Evolutionary conservation across 2,113 vertebrate species (phyloP).

Genomic region (Monopterus albus): DNA sequence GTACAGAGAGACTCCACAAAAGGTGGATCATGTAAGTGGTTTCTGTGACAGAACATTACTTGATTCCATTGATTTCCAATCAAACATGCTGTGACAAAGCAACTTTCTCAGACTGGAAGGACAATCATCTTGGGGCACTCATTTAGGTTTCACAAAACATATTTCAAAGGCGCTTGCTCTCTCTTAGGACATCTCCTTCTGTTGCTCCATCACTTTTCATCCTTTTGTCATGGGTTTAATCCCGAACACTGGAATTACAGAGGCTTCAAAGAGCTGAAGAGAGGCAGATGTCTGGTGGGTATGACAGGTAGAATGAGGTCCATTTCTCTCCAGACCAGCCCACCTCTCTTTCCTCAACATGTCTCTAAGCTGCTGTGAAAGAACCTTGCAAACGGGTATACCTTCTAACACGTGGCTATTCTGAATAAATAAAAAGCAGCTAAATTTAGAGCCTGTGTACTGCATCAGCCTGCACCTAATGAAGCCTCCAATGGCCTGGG

Average conservation of each 20-base stretch:
- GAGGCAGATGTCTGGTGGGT: conserved; percentile 46
- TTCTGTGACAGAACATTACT: conserved; percentile 41
- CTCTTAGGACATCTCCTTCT: conserved; percentile 58
- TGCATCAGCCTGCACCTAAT: conserved; percentile 71
- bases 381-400: conserved; percentile 43
- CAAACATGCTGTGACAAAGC: conserved; percentile 44
- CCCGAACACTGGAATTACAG: conserved; percentile 70
- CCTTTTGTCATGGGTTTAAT: conserved; percentile 65
- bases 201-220: conserved; percentile 65
- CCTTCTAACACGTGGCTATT: conserved; percentile 44
- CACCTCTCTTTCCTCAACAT: conserved; percentile 40
- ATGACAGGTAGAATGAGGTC: conserved; percentile 63
- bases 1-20: conserved; percentile 26
- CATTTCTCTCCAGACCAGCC: conserved; percentile 40
- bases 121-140: conserved; percentile 39
- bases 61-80: conserved; percentile 35
- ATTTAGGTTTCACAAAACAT: conserved; percentile 52
- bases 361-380: conserved; percentile 37
- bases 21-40: conserved; percentile 42
- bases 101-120: conserved; percentile 32
- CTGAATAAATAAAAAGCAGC: conserved; percentile 70
- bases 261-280: conserved; percentile 71
- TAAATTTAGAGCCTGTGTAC: conserved; percentile 69
- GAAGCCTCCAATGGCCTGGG: conserved; percentile 68
- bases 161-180: conserved; percentile 62